Evolutionary conservation across 2,797 vertebrate genomes (phyloP).

Genomic region (Tenualosa ilisha): DNA sequence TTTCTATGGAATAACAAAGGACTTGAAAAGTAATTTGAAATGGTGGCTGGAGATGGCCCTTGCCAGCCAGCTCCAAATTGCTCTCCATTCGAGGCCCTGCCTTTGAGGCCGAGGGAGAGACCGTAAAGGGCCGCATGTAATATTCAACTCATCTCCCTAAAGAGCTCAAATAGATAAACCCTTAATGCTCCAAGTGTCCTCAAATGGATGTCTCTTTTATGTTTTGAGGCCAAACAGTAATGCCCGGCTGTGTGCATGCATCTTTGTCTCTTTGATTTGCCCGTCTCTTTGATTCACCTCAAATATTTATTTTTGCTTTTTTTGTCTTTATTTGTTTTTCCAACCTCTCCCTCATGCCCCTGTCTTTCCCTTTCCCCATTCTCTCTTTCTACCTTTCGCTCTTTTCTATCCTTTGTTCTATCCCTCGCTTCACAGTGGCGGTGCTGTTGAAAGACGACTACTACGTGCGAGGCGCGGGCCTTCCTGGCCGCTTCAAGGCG

Average conservation of each 20-base stretch:
- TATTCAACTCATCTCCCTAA: slow-evolving; percentile 44
- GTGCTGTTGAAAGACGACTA: slow-evolving; percentile 95
- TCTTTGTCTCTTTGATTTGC: slow-evolving; percentile 34
- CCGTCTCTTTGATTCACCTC: slow-evolving; percentile 8
- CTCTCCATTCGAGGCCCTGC: slow-evolving; percentile 52
- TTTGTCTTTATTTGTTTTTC: slow-evolving; percentile 7
- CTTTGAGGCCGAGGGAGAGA: slow-evolving; percentile 47
- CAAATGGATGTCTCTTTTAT: slow-evolving; percentile 23
- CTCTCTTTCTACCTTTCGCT: slow-evolving; percentile 13
- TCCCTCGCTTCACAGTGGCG: slow-evolving; percentile 77
- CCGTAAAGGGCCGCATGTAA: slow-evolving; percentile 40
- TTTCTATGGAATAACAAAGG: slow-evolving; percentile 57
- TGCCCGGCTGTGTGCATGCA: background rate
- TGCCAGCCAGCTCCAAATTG: slow-evolving; percentile 55
- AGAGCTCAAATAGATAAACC: slow-evolving; percentile 49
- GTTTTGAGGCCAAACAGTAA: slow-evolving; percentile 27
- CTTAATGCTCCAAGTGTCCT: slow-evolving; percentile 42
- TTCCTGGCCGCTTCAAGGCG: slow-evolving; percentile 92
- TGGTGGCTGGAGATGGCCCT: slow-evolving; percentile 48
- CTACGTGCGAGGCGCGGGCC: slow-evolving; percentile 89
- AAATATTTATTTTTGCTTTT: background rate
- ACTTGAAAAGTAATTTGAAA: slow-evolving; percentile 51
- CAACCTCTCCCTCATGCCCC: background rate
- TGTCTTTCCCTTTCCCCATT: background rate
- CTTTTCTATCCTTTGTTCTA: slow-evolving; percentile 11